phyloP scores from a whole-genome alignment of 2,113 vertebrate species.

The Centrocercus urophasianus region DNA sequence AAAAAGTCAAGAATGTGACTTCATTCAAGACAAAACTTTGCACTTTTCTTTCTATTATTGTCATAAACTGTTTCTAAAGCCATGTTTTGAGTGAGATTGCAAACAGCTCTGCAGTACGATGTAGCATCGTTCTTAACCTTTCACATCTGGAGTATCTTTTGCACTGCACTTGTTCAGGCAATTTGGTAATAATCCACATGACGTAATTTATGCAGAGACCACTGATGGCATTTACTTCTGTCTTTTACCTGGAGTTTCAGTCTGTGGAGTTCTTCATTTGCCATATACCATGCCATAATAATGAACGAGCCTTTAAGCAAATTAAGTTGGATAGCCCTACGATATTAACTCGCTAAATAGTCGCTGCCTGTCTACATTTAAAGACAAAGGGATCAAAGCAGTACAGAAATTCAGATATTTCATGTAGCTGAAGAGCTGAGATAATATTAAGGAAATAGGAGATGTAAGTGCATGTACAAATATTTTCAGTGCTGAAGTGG shows the following conservation, averaged over 20 bases:
- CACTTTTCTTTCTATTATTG: neutral
- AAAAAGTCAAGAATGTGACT: neutral
- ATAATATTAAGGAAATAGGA: neutral
- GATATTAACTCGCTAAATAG: neutral
- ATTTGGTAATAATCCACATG: neutral
- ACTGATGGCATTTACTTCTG: neutral
- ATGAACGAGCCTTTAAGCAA: neutral
- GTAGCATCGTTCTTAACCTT: neutral
- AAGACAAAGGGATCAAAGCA: neutral
- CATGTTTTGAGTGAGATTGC: neutral
- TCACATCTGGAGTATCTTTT: neutral
- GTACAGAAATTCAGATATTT: neutral
- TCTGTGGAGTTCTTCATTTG: neutral
- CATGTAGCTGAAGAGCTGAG: neutral
- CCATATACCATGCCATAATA: neutral
- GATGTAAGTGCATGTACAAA: neutral
- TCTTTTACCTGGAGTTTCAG: neutral
- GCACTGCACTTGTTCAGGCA: neutral
- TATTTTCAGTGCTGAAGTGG: neutral
- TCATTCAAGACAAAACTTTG: neutral
- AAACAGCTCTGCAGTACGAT: neutral
- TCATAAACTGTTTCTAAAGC: neutral
- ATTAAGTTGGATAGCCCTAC: neutral
- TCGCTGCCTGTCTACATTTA: neutral
- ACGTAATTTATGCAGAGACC: neutral